phyloP scores from a whole-genome alignment of 2,797 vertebrate genomes.

The Pteropus rufus region DNA sequence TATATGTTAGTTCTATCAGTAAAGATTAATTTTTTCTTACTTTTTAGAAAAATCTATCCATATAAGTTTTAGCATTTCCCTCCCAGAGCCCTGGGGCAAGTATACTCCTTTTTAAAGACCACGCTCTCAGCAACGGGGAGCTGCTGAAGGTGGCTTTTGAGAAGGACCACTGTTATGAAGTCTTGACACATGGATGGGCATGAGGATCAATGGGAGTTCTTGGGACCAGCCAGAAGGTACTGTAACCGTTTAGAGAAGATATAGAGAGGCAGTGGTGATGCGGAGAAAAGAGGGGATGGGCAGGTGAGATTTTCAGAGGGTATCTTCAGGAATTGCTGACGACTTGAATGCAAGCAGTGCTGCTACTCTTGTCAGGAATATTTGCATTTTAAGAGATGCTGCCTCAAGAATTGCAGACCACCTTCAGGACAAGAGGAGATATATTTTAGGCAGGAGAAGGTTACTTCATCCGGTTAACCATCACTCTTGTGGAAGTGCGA shows the following conservation, averaged over 20 bases:
- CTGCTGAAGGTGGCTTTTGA: not conserved
- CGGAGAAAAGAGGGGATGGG: not conserved
- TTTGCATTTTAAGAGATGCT: not conserved
- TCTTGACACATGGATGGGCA: not conserved
- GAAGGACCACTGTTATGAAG: not conserved
- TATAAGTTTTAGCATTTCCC: not conserved
- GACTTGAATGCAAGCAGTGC: not conserved
- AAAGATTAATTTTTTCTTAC: not conserved
- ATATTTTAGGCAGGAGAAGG: not conserved
- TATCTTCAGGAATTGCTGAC: not conserved
- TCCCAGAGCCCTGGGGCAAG: not conserved
- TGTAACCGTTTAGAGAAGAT: not conserved
- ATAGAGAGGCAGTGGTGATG: not conserved
- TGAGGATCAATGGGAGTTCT: too few species aligned
- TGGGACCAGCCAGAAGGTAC: not conserved
- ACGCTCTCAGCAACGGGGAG: not conserved
- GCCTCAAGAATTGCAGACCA: not conserved
- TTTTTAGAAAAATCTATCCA: not conserved
- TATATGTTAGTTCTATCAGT: not conserved
- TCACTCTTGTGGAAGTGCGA: not conserved
- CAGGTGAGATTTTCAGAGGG: not conserved
- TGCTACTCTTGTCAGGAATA: not conserved
- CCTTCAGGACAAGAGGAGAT: not conserved
- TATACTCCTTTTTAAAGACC: not conserved
- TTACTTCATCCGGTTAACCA: not conserved